Evolutionary conservation across 2,888 invertebrate species (phyloP), one percentile per base, ranked within the genome.

Genomic region (Agrotis segetum): DNA sequence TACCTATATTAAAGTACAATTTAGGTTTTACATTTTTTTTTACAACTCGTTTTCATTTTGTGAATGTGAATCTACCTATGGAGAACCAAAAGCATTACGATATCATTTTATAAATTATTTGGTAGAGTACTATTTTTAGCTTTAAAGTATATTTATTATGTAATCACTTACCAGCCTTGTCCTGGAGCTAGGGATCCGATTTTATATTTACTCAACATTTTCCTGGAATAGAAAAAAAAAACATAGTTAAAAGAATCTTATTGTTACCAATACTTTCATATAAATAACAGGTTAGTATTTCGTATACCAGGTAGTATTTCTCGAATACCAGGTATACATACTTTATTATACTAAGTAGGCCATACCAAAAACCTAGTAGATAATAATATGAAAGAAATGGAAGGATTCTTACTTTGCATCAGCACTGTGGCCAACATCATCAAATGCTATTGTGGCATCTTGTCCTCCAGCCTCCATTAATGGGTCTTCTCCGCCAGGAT

Each of bases 341-440:
- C 40, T 40, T 40, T 40, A 40, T 40, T 9, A 40, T 40, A 40
- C 40, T 40, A 40, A 40, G 40, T 40, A 40, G 1, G 40, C 9
- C 40, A 11, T 40, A 40, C 9, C 40, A 40, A 40, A 34, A 11
- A 40, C 40, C 40, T 40, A 40, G 40, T 40, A 40, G 11, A 40
- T 40, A 40, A 40, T 40, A 40, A 11, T 11, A 40, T 40, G 40
- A 34, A 34, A 34, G 34, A 40, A 40, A 40, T 40, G 11, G 40
- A 40, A 40, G 40, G 40, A 40, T 40, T 40, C 40, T 34, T 56
- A 95, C 96, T 89, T 91, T 6, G 99, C 99, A 96, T 99, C 99
- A 56, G 97, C 97, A 29, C 99, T 99, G 93, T 99, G 99, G 0
- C 99, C 99, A n/a, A 99, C 98, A 96, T 99, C 99, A 95, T 99